Evolutionary conservation across 2,888 invertebrate species (phyloP).

Genomic region (Zonitis immaculata): DNA sequence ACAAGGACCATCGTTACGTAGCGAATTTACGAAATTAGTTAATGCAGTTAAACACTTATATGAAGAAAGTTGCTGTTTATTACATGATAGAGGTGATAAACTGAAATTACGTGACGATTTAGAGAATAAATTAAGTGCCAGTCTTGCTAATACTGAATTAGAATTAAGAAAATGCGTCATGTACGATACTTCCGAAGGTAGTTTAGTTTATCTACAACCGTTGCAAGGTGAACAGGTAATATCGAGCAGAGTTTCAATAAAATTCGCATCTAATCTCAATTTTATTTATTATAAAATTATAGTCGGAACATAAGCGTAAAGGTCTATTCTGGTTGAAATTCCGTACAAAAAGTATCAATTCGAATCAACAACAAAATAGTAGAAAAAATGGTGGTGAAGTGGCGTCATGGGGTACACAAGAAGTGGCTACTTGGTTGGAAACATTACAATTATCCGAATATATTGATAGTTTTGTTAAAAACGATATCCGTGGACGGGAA

Average conservation of each 20-base stretch:
- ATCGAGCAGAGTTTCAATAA: not conserved
- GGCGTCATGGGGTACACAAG: slow-evolving; percentile 77
- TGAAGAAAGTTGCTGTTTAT: slow-evolving; percentile 66
- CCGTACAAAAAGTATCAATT: slow-evolving; percentile 49
- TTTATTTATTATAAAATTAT: slow-evolving; percentile 14
- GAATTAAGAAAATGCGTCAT: slow-evolving; percentile 66
- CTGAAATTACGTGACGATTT: slow-evolving; percentile 62
- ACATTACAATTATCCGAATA: slow-evolving; percentile 86
- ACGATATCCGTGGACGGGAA: slow-evolving; percentile 90
- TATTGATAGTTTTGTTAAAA: slow-evolving; percentile 80
- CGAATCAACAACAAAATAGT: slow-evolving; percentile 50
- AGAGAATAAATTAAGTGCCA: slow-evolving; percentile 63
- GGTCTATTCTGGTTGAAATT: slow-evolving; percentile 68
- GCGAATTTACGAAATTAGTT: slow-evolving; percentile 73
- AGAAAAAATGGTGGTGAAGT: slow-evolving; percentile 51
- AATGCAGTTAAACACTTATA: slow-evolving; percentile 61
- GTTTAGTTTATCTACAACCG: slow-evolving; percentile 56
- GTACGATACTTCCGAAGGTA: slow-evolving; percentile 54
- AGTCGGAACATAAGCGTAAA: slow-evolving; percentile 53
- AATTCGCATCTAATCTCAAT: too few species aligned
- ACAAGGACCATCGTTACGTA: slow-evolving; percentile 65
- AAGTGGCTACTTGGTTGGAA: slow-evolving; percentile 89
- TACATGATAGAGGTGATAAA: slow-evolving; percentile 64
- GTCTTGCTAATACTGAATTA: slow-evolving; percentile 65
- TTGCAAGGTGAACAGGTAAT: slow-evolving; percentile 53